A percentile compares a stretch with the other conserved stretches of the same genome.
These are phyloP conservation scores for Gymnarchus niloticus DNA, from an alignment of 2,113 vertebrate genomes.

Conservation along the genomic window DNA sequence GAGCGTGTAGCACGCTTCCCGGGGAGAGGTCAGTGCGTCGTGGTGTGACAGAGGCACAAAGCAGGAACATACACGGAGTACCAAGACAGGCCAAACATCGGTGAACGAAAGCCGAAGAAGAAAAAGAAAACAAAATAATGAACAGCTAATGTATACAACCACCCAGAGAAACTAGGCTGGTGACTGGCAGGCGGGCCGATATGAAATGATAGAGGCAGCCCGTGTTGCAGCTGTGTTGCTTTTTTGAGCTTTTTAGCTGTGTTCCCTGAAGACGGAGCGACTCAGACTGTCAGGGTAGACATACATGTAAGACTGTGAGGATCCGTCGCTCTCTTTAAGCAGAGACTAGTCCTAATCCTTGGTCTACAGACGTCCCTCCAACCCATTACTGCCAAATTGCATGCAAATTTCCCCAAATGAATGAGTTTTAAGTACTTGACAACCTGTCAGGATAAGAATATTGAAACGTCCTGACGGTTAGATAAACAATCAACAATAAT, in stretches of 20 bases:
- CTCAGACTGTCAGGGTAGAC: conserved; percentile 1
- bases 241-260: background rate
- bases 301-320: background rate
- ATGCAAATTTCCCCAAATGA: conserved; percentile 99
- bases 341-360: conserved; percentile 81
- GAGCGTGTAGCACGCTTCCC: background rate
- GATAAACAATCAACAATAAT: conserved; percentile 99
- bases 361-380: conserved; percentile 77
- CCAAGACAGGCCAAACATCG: background rate
- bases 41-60: background rate
- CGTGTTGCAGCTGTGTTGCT: background rate
- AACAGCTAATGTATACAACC: background rate
- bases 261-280: conserved; percentile 20
- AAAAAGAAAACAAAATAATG: background rate
- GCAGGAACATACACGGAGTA: background rate
- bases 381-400: conserved; percentile 95
- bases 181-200: background rate
- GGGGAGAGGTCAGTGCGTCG: background rate
- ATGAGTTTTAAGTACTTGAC: conserved; percentile 99
- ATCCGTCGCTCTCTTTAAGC: conserved; percentile 64
- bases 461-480: conserved; percentile 95
- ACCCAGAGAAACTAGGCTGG: background rate
- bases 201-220: background rate
- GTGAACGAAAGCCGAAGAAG: background rate
- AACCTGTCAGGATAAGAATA: conserved; percentile 95